Conservation (phyloP, 2,888 invertebrate species). For the Harmothoe impar region DNA sequence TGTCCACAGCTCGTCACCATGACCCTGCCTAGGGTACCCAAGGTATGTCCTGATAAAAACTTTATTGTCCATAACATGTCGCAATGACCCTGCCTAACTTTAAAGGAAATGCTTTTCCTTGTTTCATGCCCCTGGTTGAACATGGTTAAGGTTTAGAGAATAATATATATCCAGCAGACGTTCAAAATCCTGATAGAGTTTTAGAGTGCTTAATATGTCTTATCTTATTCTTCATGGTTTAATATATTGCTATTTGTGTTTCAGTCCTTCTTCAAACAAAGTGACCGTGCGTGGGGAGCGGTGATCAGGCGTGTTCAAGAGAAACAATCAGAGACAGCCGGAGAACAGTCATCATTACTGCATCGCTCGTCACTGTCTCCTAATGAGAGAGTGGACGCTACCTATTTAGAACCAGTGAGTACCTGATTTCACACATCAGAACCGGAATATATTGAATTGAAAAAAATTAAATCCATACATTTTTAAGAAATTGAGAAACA, state of each 20-base stretch:
- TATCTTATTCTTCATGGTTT: too few species aligned
- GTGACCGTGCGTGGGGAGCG: constrained; percentile 54
- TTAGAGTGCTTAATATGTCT: too few species aligned
- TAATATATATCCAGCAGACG: too few species aligned
- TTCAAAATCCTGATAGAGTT: too few species aligned
- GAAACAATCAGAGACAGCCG: not conserved
- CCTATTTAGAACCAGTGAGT: not conserved
- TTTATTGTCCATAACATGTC: too few species aligned
- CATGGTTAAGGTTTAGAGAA: too few species aligned
- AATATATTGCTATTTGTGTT: constrained; percentile 4
- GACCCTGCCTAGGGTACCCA: constrained; percentile 73
- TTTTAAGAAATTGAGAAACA: too few species aligned
- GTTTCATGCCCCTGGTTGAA: too few species aligned
- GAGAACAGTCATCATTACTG: not conserved
- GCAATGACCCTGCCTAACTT: too few species aligned
- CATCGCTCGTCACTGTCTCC: not conserved
- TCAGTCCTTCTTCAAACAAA: constrained; percentile 64
- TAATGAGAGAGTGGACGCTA: not conserved
- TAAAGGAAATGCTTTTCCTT: too few species aligned
- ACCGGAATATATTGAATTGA: too few species aligned
- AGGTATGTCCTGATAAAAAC: constrained; percentile 70
- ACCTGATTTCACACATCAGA: not conserved
- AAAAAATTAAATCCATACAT: too few species aligned
- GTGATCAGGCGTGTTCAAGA: constrained; percentile 59
- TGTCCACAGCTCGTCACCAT: constrained; percentile 78